Evolutionary conservation across 2,888 invertebrate species (phyloP).

Genomic region (Tiphia femorata): DNA sequence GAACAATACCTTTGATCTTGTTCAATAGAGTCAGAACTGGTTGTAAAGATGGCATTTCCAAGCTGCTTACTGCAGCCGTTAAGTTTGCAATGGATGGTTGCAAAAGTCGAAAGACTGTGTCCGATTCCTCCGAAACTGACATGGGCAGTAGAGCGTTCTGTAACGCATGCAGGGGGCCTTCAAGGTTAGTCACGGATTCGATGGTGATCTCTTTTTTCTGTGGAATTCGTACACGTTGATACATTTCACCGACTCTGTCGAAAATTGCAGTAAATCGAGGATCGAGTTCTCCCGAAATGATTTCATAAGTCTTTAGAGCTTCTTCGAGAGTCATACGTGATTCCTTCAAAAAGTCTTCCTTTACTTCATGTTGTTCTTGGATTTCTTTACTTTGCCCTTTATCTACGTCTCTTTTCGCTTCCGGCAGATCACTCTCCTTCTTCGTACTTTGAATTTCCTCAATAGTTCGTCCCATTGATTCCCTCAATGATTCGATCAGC

Average conservation of each 20-base stretch:
- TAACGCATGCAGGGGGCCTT: constrained; percentile 32
- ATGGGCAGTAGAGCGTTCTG: constrained; percentile 24
- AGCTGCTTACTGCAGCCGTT: constrained; percentile 5
- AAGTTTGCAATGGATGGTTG: constrained; percentile 25
- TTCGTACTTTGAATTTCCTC: constrained; percentile 39
- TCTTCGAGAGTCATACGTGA: constrained; percentile 28
- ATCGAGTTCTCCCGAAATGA: constrained; percentile 22
- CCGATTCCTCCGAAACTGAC: constrained; percentile 11
- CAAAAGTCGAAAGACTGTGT: constrained; percentile 22
- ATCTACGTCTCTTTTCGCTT: background rate
- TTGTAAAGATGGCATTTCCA: constrained; percentile 19
- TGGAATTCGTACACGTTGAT: constrained; percentile 21
- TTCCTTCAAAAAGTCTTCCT: constrained; percentile 28
- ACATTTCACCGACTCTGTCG: constrained; percentile 30
- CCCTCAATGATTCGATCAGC: constrained; percentile 50
- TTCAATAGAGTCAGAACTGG: constrained; percentile 13
- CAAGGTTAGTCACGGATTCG: constrained; percentile 26
- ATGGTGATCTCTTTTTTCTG: constrained; percentile 20
- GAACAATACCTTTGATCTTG: constrained; percentile 17
- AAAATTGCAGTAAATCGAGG: constrained; percentile 29
- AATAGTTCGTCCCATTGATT: constrained; percentile 41
- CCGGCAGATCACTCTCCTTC: background rate
- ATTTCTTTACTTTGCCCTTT: background rate
- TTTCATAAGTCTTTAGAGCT: constrained; percentile 25
- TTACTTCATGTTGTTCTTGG: background rate